These are phyloP conservation scores for Bradypodion pumilum DNA, from an alignment of 2,797 vertebrate genomes.

Conservation along the genomic window DNA sequence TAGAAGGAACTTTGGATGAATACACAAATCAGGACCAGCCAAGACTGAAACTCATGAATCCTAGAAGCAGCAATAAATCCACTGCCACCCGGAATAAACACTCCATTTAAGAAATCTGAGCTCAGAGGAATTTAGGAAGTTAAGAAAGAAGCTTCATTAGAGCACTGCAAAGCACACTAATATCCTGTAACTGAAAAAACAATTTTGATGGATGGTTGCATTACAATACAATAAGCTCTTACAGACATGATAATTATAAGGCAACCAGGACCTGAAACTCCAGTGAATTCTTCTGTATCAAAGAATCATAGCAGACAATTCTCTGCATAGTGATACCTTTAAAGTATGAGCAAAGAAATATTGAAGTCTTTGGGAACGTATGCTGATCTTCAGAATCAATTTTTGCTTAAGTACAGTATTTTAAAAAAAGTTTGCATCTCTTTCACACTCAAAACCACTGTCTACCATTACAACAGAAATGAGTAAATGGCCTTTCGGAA, in stretches of 20 bases:
- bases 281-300: neutral
- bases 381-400: neutral
- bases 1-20: conserved; percentile 32
- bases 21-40: conserved; percentile 28
- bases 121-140: conserved; percentile 39
- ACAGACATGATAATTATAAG: neutral
- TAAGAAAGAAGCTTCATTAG: conserved; percentile 32
- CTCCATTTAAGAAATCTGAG: conserved; percentile 37
- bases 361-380: neutral
- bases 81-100: conserved; percentile 46
- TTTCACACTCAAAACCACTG: neutral
- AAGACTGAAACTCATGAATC: conserved; percentile 30
- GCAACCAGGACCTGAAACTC: neutral
- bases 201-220: conserved; percentile 14
- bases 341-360: neutral
- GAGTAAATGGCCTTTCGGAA: neutral
- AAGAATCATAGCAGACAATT: conserved; percentile 17
- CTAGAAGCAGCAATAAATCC: conserved; percentile 37
- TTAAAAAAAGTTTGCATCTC: neutral
- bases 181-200: conserved; percentile 14
- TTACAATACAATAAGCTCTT: conserved; percentile 18
- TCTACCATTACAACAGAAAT: neutral
- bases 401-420: conserved; percentile 1
- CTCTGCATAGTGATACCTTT: conserved; percentile 10
- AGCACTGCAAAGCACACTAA: conserved; percentile 20